phyloP scores from a whole-genome alignment of 2,797 vertebrate genomes.

The Falco novaeseelandiae region DNA sequence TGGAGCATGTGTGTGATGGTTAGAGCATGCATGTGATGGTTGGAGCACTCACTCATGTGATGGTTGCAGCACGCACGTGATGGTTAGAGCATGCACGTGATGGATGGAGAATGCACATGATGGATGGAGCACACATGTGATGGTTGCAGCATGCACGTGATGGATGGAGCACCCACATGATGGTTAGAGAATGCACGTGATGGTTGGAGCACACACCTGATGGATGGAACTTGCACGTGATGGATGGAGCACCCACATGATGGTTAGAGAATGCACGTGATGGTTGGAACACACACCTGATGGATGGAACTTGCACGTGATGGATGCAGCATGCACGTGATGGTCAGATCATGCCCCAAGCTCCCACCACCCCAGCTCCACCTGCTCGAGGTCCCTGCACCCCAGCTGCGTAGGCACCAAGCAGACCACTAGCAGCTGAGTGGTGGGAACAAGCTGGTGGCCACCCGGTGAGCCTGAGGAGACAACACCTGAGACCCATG shows the following conservation, averaged over 20 bases:
- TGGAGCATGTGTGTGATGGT: neutral
- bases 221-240: fast-evolving
- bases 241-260: fast-evolving
- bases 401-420: neutral
- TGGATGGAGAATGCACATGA: neutral
- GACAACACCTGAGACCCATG: fast-evolving
- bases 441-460: no score
- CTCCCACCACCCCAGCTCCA: neutral
- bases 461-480: neutral
- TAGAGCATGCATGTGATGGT: fast-evolving
- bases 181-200: fast-evolving
- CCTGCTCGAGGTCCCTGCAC: neutral
- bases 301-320: fast-evolving
- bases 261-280: fast-evolving
- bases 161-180: no score
- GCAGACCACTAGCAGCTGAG: neutral
- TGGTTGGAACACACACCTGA: fast-evolving
- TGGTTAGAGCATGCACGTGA: neutral
- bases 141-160: fast-evolving
- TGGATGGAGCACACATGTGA: fast-evolving
- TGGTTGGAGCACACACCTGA: fast-evolving
- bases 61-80: no score
- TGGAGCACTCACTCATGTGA: neutral
- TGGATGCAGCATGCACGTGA: fast-evolving
- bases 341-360: neutral